A percentile compares a stretch with the other conserved stretches of the same genome.
phyloP scores from a whole-genome alignment of 2,888 invertebrate species.

The Anorthoa munda region DNA sequence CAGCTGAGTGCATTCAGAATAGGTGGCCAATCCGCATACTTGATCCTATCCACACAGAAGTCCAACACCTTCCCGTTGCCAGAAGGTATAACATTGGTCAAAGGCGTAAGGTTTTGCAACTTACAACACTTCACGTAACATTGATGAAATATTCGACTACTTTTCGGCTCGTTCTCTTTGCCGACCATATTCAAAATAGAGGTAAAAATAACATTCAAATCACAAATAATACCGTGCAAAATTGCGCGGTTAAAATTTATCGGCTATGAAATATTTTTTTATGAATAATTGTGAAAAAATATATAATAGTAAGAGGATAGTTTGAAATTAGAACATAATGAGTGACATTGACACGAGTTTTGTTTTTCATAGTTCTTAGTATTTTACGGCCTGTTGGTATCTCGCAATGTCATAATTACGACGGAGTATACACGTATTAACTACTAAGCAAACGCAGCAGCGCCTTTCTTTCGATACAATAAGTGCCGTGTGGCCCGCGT shows the following conservation, averaged over 20 bases:
- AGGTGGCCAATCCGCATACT: constrained; percentile 94
- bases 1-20: constrained; percentile 93
- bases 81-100: constrained; percentile 84
- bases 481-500: too few relatives aligned
- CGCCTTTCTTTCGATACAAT: too few relatives aligned
- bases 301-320: constrained; percentile 54
- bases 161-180: constrained; percentile 83
- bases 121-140: constrained; percentile 89
- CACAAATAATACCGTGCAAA: constrained; percentile 63
- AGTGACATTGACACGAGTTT: constrained; percentile 69
- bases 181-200: constrained; percentile 83
- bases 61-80: constrained; percentile 91
- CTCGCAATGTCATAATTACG: constrained; percentile 9
- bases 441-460: background rate
- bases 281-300: constrained; percentile 81
- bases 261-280: constrained; percentile 74
- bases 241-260: constrained; percentile 69
- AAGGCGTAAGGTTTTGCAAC: constrained; percentile 86
- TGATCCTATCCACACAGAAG: constrained; percentile 94
- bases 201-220: constrained; percentile 77
- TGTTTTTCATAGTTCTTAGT: constrained; percentile 34
- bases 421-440: background rate
- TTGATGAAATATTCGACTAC: constrained; percentile 88
- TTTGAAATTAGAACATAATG: constrained; percentile 79
- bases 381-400: constrained; percentile 41